Percentiles rank a stretch among this genome's conserved stretches.
These are phyloP conservation scores for Meleagris gallopavo DNA, from an alignment of 2,113 vertebrate genomes.

Conservation along the genomic window DNA sequence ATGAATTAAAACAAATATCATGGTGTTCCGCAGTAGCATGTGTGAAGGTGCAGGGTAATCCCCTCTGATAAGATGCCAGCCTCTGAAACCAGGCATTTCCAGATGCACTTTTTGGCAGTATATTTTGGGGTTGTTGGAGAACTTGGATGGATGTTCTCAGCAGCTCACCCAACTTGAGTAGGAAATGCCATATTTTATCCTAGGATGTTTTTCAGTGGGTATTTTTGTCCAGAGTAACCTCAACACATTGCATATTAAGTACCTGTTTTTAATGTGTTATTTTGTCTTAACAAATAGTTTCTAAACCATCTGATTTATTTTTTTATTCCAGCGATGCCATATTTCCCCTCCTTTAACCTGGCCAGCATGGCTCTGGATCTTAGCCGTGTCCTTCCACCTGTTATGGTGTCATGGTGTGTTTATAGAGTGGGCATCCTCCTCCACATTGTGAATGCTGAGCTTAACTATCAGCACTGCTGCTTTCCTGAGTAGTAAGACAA, in stretches of 20 bases:
- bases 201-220: not conserved
- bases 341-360: constrained; percentile 12
- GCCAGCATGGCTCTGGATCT: not conserved
- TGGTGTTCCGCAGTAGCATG: rapidly evolving
- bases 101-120: not conserved
- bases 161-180: not conserved
- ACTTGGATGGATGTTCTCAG: not conserved
- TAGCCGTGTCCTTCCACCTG: not conserved
- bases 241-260: not conserved
- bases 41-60: not conserved
- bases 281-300: constrained; percentile 1
- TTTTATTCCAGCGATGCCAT: not conserved
- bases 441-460: not conserved
- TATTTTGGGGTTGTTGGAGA: not conserved
- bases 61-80: not conserved
- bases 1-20: not conserved
- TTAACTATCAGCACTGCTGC: not conserved
- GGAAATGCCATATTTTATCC: not conserved
- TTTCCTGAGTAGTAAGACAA: not conserved
- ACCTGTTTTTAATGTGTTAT: not conserved
- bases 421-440: not conserved
- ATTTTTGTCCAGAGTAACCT: not conserved
- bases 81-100: not conserved
- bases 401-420: not conserved
- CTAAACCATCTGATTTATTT: not conserved